Conservation (phyloP, 1,140 invertebrate genomes). For the Drosophila tristis region DNA sequence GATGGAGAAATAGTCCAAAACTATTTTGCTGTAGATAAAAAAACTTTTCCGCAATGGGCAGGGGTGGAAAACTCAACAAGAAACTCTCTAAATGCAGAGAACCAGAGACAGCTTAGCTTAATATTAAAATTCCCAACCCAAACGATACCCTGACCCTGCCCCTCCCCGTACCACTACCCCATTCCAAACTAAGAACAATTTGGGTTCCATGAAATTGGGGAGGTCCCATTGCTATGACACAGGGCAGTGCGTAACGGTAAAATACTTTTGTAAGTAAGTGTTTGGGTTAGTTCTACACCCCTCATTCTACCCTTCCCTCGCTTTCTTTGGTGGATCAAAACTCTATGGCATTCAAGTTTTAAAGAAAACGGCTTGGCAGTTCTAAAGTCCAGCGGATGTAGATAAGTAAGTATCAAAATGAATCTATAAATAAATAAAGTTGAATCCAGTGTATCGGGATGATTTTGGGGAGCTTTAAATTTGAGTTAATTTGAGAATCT, state of each 20-base stretch:
- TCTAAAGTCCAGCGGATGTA: constrained; percentile 7
- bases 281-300: constrained; percentile 33
- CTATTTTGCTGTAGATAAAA: constrained; percentile 80
- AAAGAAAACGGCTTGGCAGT: constrained; percentile 40
- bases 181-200: constrained; percentile 41
- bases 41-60: constrained; percentile 42
- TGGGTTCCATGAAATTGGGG: constrained; percentile 51
- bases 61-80: no score
- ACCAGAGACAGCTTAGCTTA: constrained; percentile 60
- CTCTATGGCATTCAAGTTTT: constrained; percentile 35
- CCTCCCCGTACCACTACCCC: not conserved
- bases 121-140: constrained; percentile 67
- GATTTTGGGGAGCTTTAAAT: constrained; percentile 15
- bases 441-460: constrained; percentile 41
- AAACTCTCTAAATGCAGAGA: constrained; percentile 17
- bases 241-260: constrained; percentile 33
- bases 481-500: not conserved
- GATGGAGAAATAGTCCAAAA: constrained; percentile 79
- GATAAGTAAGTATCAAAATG: constrained; percentile 54
- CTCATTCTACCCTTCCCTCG: not conserved
- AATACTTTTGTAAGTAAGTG: constrained; percentile 51
- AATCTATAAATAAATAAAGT: constrained; percentile 64
- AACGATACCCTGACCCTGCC: not conserved
- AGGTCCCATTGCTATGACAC: constrained; percentile 49
- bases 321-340: constrained; percentile 32